phyloP scores from a whole-genome alignment of 2,797 vertebrate genomes.

The Lophius americanus region DNA sequence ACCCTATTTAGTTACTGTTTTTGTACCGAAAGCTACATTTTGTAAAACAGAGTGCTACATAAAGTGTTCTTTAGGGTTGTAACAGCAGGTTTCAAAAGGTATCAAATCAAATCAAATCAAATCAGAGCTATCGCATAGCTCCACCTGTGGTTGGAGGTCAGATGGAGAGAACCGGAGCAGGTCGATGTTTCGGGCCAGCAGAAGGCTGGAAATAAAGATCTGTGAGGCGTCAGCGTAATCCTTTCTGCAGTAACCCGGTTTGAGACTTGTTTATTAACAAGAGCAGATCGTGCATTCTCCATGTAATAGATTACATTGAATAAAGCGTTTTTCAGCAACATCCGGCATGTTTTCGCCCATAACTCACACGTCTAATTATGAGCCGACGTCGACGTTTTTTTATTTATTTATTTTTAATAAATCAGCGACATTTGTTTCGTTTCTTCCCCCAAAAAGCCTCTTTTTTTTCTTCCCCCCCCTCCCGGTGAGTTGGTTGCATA shows the following conservation, averaged over 20 bases:
- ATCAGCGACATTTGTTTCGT: slow-evolving; percentile 73
- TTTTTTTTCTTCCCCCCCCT: slow-evolving; percentile 38
- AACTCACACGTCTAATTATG: slow-evolving; percentile 50
- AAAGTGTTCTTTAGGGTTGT: too few species aligned
- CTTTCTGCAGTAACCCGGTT: slow-evolving; percentile 36
- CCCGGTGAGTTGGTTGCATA: slow-evolving; percentile 59
- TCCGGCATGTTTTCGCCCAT: slow-evolving; percentile 34
- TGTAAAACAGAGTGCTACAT: too few species aligned
- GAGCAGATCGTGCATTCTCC: slow-evolving; percentile 42
- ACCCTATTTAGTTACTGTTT: too few species aligned
- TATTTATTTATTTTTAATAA: slow-evolving; percentile 7
- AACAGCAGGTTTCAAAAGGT: too few species aligned
- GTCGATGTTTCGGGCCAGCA: slow-evolving; percentile 10
- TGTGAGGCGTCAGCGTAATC: slow-evolving; percentile 36
- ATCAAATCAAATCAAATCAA: too few species aligned
- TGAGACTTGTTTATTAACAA: slow-evolving; percentile 37
- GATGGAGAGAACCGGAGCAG: slow-evolving; percentile 23
- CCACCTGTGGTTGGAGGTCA: background rate
- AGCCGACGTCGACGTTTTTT: slow-evolving; percentile 65
- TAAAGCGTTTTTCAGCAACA: slow-evolving; percentile 27
- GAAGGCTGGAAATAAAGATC: slow-evolving; percentile 15
- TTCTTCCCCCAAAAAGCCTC: slow-evolving; percentile 67
- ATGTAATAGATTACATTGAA: slow-evolving; percentile 30
- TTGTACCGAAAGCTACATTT: too few species aligned
- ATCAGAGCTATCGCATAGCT: too few species aligned